Percentiles rank a stretch among this genome's conserved stretches.
phyloP scores from a whole-genome alignment of 1,140 invertebrate genomes.

The Coenobita brevimanus region DNA sequence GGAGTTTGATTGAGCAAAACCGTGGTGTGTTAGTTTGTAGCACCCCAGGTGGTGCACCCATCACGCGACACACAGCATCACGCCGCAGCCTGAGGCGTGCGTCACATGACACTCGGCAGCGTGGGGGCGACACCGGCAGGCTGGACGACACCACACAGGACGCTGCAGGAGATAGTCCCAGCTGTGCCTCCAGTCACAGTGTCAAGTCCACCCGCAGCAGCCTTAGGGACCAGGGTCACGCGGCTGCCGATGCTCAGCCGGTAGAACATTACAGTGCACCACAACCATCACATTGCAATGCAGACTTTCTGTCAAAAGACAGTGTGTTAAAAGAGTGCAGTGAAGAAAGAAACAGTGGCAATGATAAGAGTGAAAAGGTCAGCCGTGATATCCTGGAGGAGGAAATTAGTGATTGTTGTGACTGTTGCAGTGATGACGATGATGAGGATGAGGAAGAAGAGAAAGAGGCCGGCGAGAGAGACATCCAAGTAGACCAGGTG shows the following conservation, averaged over 20 bases:
- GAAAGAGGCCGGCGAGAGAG: neutral
- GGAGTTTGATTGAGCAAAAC: constrained; percentile 73
- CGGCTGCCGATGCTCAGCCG: neutral
- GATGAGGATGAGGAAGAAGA: constrained; percentile 19
- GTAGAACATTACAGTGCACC: neutral
- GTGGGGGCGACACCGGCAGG: neutral
- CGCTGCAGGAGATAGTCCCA: constrained; percentile 11
- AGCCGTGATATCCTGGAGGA: neutral
- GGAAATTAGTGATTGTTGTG: constrained; percentile 43
- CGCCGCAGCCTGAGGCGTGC: constrained; percentile 45
- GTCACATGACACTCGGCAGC: constrained; percentile 38
- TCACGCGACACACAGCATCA: constrained; percentile 36
- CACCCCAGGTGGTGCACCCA: constrained; percentile 51
- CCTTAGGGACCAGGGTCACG: constrained; percentile 10
- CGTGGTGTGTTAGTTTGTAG: constrained; percentile 71
- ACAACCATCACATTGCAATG: neutral
- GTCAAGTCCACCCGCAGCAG: constrained; percentile 24
- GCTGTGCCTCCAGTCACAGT: constrained; percentile 37
- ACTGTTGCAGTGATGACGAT: constrained; percentile 34
- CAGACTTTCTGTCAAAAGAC: constrained; percentile 7
- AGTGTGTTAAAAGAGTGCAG: neutral
- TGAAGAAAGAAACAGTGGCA: neutral
- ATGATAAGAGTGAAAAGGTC: constrained; percentile 4
- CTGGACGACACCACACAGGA: constrained; percentile 30
- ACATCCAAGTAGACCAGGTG: neutral